These are phyloP conservation scores for Lagorchestes hirsutus DNA, from an alignment of 2,797 vertebrate genomes.

Conservation along the genomic window DNA sequence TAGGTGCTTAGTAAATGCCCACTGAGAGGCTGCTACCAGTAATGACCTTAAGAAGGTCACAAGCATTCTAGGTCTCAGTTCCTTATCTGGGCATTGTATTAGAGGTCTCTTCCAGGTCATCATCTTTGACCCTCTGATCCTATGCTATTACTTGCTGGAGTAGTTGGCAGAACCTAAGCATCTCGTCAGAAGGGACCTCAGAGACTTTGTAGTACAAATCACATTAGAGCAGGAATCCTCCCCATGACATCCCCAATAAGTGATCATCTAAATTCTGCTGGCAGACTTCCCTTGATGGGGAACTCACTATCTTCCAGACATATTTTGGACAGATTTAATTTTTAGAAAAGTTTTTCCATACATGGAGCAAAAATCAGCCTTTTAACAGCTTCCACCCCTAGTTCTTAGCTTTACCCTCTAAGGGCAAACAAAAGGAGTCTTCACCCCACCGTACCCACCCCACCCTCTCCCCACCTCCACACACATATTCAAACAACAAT, in stretches of 20 bases:
- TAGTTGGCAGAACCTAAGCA: background rate
- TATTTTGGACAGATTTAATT: background rate
- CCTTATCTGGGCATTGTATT: background rate
- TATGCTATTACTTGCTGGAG: background rate
- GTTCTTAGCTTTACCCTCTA: background rate
- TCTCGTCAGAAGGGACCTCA: background rate
- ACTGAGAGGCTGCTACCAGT: background rate
- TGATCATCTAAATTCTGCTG: background rate
- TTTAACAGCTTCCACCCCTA: background rate
- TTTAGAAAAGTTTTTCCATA: background rate
- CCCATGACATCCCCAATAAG: background rate
- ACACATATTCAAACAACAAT: background rate
- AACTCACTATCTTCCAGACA: background rate
- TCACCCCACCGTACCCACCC: no score
- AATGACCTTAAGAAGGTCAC: background rate
- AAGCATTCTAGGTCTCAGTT: background rate
- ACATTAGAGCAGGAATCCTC: background rate
- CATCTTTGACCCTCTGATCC: background rate
- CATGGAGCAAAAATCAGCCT: background rate
- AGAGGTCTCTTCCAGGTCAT: background rate
- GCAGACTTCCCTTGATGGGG: background rate
- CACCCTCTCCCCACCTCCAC: background rate
- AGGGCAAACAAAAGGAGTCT: background rate
- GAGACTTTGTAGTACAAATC: background rate
- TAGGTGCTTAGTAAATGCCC: background rate